Base-by-base conservation (phyloP, 2,113 vertebrate genomes). In the Grammatotria lemairii region DNA sequence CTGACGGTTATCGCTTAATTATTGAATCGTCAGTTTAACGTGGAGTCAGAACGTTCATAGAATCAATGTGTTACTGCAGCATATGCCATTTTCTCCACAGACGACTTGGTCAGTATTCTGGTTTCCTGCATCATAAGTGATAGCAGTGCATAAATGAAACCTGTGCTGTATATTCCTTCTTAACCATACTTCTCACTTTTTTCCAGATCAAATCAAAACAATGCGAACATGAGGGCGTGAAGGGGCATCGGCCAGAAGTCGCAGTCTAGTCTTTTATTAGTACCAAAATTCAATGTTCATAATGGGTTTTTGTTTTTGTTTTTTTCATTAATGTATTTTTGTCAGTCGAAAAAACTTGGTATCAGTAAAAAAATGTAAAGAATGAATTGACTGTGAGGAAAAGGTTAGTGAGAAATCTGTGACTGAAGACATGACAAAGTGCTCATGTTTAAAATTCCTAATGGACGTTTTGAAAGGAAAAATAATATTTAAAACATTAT, bases 181-280 rank as follows among this genome's bases (percentile, higher is more conserved):
- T 10, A 38, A 49, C 16, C 47, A 28, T 4, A 9, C n/a, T 65
- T 68, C 14, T 80, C 17, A 3, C 42, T 4, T 81, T 49, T 70
- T 89, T 83, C 21, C 91, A 97, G 96, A 97, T 96, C 96, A 97
- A 93, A 97, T 97, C 92, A 96, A 95, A 94, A 91, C 94, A 80
- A 91, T 96, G 93, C 95, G 91, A 96, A 96, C 95, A 47, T 97
- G 95, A 97, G 80, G 75, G 28, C 40, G 21, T 93, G 83, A 89
- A 81, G 63, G 87, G 28, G 19, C 19, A 82, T 26, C 42, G 3
- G 2, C 8, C 7, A 3, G 80, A 85, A 35, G 65, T 3, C 28
- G n/a, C 80, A 70, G 21, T 33, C 57, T 78, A 26, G n/a, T 83
- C 13, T 85, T 82, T 80, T 10, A 7, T 38, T 89, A 89, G 82